These are phyloP conservation scores for Psix sp. DNA, from an alignment of 1,140 invertebrate genomes.

Conservation along the genomic window DNA sequence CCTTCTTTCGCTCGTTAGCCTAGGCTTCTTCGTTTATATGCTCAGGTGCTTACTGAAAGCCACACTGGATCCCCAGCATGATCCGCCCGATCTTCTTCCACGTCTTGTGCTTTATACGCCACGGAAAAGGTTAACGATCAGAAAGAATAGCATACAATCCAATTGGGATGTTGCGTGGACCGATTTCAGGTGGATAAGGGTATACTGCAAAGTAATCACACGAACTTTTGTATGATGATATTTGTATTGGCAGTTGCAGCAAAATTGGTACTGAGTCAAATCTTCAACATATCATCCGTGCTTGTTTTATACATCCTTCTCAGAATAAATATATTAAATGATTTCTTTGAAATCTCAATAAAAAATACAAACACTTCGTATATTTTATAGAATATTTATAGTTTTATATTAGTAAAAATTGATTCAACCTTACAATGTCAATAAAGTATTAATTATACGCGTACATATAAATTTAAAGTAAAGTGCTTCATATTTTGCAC, in stretches of 20 bases:
- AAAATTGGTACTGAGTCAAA: constrained; percentile 12
- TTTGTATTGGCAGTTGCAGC: constrained; percentile 24
- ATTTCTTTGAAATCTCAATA: constrained; percentile 11
- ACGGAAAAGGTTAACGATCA: constrained; percentile 59
- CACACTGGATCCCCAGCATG: constrained; percentile 53
- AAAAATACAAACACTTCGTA: neutral
- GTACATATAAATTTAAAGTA: no score
- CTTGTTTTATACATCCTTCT: constrained; percentile 13
- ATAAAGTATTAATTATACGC: no score
- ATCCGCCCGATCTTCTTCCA: constrained; percentile 43
- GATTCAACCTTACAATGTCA: no score
- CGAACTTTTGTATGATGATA: constrained; percentile 19
- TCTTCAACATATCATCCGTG: neutral
- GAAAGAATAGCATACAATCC: constrained; percentile 48
- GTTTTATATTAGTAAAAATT: no score
- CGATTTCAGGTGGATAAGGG: constrained; percentile 23
- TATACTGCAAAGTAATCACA: constrained; percentile 19
- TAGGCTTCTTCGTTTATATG: constrained; percentile 66
- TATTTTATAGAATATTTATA: no score
- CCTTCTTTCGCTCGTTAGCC: constrained; percentile 71
- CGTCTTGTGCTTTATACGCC: constrained; percentile 41
- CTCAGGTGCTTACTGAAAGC: constrained; percentile 68
- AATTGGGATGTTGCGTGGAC: constrained; percentile 38
- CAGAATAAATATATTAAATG: constrained; percentile 5
- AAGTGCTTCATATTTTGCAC: no score